phyloP scores from a whole-genome alignment of 1,140 invertebrate species.

The Drosophila triauraria region DNA sequence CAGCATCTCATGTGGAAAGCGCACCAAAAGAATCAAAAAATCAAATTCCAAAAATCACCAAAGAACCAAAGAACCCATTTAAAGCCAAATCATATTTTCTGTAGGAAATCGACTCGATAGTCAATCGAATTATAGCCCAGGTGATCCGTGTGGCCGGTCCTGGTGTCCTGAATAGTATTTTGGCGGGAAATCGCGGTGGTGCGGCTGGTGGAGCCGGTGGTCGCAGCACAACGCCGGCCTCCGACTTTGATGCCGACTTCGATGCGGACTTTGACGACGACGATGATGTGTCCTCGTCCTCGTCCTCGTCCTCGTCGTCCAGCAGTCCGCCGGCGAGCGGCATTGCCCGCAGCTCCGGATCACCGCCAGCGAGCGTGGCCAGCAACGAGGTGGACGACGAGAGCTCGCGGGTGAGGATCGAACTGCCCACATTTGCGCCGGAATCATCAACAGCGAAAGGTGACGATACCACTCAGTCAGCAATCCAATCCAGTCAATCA shows the following conservation, averaged over 20 bases:
- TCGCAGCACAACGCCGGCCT: constrained; percentile 55
- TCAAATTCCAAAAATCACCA: constrained; percentile 29
- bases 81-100: constrained; percentile 27
- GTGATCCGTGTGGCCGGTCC: constrained; percentile 89
- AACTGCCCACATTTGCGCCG: constrained; percentile 85
- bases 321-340: constrained; percentile 20
- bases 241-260: constrained; percentile 74
- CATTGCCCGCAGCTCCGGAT: constrained; percentile 18
- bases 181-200: constrained; percentile 71
- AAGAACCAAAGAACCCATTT: constrained; percentile 13
- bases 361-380: constrained; percentile 51
- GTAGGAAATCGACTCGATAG: constrained; percentile 92
- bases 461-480: constrained; percentile 33
- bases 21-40: constrained; percentile 16
- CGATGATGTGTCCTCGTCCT: constrained; percentile 27
- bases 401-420: constrained; percentile 82
- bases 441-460: constrained; percentile 67
- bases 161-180: constrained; percentile 86
- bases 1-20: constrained; percentile 32
- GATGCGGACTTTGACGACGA: constrained; percentile 76
- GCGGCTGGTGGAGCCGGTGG: constrained; percentile 44
- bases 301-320: not conserved
- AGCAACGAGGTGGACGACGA: constrained; percentile 41
- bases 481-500: constrained; percentile 1
- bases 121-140: constrained; percentile 89